Evolutionary conservation across 2,113 vertebrate species (phyloP), one percentile per base, ranked within the genome.

Genomic region (Coptodon rendalli): DNA sequence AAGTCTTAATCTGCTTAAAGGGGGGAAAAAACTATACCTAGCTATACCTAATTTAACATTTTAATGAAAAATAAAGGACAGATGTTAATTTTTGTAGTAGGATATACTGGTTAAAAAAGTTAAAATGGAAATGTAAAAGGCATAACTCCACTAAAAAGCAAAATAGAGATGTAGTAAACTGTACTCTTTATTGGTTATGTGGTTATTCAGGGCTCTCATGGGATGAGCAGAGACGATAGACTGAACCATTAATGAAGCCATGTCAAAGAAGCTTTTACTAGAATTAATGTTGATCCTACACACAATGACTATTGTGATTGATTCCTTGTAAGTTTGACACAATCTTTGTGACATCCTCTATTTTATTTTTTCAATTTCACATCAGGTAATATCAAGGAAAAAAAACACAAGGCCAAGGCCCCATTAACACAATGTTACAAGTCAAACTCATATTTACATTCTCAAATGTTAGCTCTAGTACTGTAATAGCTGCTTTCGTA

Each of bases 1-100:
- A 40, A 40, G n/a, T 22, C 12, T 68, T 24, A 40, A 68, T 40
- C 36, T 43, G 5, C 5, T 38, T 36, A 12, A 61, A 61, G 14
- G 3, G 0, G 0, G 1, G 17, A 31, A 50, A 57, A 5, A 31
- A 4, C 3, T 61, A 61, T 61, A 61, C 5, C 14, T 59, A 31
- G 7, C 57, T 31, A 59, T 59, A 59, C 16, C 29, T 19, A 61
- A 19, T 61, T 61, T 61, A 61, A 61, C 16, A 61, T 61, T 38
- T 66, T 66, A 68, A 22, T 68, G n/a, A 40, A 66, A 68, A 68
- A 38, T 68, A 14, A 9, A 22, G 63, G 63, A 68, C 34, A 68
- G 11, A n/a, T 31, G 27, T 63, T 11, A 7, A 63, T 36, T 63
- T 6, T 34, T 10, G 59, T 34, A 11, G 4, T 24, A 3, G 36